A percentile compares a stretch with the other conserved stretches of the same genome.
Evolutionary conservation across 2,888 invertebrate species (phyloP).

Genomic region (Chironomus tentans): DNA sequence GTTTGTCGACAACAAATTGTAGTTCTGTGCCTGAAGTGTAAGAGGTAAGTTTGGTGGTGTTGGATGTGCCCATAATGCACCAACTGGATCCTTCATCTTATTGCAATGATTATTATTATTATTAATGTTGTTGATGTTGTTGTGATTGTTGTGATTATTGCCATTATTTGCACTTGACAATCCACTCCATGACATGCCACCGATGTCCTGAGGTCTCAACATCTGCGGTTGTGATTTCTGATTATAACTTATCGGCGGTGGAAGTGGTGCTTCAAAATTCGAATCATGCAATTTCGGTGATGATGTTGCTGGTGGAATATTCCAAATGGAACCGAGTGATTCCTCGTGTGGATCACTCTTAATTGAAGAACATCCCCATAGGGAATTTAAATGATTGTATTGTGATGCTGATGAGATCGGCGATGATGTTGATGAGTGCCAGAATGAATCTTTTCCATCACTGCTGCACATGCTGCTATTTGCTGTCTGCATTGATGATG

Average conservation of each 20-base stretch:
- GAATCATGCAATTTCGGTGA: background rate
- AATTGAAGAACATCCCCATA: constrained; percentile 18
- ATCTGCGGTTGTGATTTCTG: constrained; percentile 27
- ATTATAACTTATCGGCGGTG: constrained; percentile 19
- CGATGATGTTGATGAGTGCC: constrained; percentile 38
- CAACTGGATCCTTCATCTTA: constrained; percentile 25
- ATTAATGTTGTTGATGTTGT: constrained; percentile 28
- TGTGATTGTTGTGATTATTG: constrained; percentile 30
- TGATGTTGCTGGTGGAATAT: constrained; percentile 27
- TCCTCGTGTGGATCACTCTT: constrained; percentile 28
- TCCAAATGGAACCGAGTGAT: constrained; percentile 30
- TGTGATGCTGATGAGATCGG: constrained; percentile 31
- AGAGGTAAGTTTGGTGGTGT: constrained; percentile 24
- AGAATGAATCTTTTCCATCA: constrained; percentile 41
- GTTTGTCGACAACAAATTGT: constrained; percentile 12
- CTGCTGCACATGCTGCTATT: constrained; percentile 30
- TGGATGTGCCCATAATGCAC: constrained; percentile 28
- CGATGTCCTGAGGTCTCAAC: constrained; percentile 32
- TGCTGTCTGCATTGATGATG: constrained; percentile 20
- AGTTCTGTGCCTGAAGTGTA: constrained; percentile 20
- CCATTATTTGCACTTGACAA: background rate
- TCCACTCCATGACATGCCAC: constrained; percentile 39
- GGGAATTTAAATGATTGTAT: constrained; percentile 4
- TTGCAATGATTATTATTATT: constrained; percentile 32
- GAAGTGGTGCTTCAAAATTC: constrained; percentile 23